Conservation (phyloP, 2,888 invertebrate species). For the Beris morrisii region DNA sequence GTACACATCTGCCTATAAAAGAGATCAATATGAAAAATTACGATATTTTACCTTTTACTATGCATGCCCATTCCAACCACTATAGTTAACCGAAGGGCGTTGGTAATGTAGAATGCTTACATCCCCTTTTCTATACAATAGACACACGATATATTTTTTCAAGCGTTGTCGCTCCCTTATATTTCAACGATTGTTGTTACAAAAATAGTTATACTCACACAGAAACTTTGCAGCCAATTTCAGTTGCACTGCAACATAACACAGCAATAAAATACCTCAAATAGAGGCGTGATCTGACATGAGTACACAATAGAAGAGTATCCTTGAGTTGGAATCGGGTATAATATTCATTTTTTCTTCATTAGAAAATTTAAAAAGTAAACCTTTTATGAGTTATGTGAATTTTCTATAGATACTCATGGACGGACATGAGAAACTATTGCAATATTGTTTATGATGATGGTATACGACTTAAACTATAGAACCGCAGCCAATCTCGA, state of each 20-base stretch:
- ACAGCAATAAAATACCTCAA: slow-evolving; percentile 44
- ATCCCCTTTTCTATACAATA: neutral
- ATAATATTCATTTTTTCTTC: no score
- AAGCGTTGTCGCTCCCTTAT: slow-evolving; percentile 18
- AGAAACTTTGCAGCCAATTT: slow-evolving; percentile 9
- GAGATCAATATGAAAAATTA: slow-evolving; percentile 32
- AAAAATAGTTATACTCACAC: slow-evolving; percentile 35
- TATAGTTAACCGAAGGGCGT: slow-evolving; percentile 16
- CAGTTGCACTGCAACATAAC: neutral
- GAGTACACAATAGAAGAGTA: slow-evolving; percentile 13
- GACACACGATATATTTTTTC: slow-evolving; percentile 11
- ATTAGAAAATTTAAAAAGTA: no score
- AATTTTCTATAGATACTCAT: no score
- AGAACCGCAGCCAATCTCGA: no score
- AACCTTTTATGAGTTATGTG: no score
- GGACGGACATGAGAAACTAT: no score
- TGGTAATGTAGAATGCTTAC: neutral
- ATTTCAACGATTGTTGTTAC: slow-evolving; percentile 8
- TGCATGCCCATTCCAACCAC: neutral
- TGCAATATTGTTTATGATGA: no score
- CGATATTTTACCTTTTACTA: slow-evolving; percentile 29
- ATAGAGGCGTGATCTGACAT: slow-evolving; percentile 48
- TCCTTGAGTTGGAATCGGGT: no score
- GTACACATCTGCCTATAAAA: slow-evolving; percentile 38
- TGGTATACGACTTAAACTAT: no score